Percentiles rank a stretch among this genome's conserved stretches.
These are phyloP conservation scores for Muricea muricata DNA, from an alignment of 92 coral and sea anemone genomes.

Conservation along the genomic window DNA sequence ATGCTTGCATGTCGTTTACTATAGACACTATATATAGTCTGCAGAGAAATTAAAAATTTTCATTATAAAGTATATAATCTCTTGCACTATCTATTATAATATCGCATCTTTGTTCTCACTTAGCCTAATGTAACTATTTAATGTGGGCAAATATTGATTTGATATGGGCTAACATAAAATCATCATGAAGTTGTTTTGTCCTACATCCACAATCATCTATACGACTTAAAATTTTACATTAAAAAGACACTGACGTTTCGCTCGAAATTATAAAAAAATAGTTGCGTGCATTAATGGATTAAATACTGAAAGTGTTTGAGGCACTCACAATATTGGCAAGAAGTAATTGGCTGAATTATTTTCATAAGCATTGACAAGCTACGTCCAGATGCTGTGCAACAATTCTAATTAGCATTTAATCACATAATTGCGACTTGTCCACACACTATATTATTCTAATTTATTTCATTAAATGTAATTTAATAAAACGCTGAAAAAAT, in stretches of 20 bases:
- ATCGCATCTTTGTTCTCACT: neutral
- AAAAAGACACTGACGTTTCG: neutral
- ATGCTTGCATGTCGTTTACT: too few relatives aligned
- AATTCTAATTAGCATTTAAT: slow-evolving; percentile 5
- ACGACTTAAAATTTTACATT: neutral
- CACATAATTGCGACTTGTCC: slow-evolving; percentile 12
- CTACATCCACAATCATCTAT: too few relatives aligned
- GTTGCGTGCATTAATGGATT: too few relatives aligned
- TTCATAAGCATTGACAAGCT: neutral
- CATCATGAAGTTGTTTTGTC: too few relatives aligned
- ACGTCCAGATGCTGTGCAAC: neutral
- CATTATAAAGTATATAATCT: too few relatives aligned
- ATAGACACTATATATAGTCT: too few relatives aligned
- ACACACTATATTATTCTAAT: neutral
- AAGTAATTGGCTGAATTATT: neutral
- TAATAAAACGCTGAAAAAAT: neutral
- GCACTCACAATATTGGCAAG: too few relatives aligned
- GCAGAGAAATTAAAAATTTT: too few relatives aligned
- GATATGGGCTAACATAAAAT: too few relatives aligned
- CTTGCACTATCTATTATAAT: too few relatives aligned
- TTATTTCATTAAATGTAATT: neutral
- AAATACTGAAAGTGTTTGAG: neutral
- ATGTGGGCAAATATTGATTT: neutral
- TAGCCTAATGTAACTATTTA: neutral
- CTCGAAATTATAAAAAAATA: neutral